Percentiles rank a stretch among this genome's conserved stretches.
Conservation (phyloP, 2,888 invertebrate genomes). For the Siphlonurus alternatus region DNA sequence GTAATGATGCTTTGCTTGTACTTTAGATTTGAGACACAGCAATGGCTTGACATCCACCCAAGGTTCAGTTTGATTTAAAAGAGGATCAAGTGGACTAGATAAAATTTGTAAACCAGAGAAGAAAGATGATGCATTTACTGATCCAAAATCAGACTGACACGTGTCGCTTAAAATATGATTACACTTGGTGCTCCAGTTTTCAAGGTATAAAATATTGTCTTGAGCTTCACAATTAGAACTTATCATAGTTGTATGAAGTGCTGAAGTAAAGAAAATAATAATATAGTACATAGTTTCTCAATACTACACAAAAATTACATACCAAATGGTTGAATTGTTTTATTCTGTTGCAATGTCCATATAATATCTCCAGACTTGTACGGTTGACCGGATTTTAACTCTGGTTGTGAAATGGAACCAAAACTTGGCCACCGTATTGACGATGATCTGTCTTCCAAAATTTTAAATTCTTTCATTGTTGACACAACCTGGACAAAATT, state of each 20-base stretch:
- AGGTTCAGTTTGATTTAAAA: neutral
- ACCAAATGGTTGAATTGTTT: constrained; percentile 20
- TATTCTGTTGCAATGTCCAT: constrained; percentile 19
- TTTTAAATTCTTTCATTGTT: constrained; percentile 16
- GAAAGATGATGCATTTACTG: constrained; percentile 7
- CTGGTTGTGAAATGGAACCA: constrained; percentile 10
- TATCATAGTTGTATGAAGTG: neutral
- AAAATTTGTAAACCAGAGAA: constrained; percentile 19
- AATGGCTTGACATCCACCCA: constrained; percentile 5
- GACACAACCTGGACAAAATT: constrained; percentile 17
- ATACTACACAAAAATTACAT: constrained; percentile 5
- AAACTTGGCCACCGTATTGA: constrained; percentile 18
- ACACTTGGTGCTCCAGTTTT: neutral
- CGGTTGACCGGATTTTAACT: constrained; percentile 17
- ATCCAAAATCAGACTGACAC: constrained; percentile 9
- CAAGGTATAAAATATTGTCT: constrained; percentile 2
- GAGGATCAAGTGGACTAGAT: neutral
- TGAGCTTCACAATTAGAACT: neutral
- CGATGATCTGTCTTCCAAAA: constrained; percentile 12
- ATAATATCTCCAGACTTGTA: constrained; percentile 20
- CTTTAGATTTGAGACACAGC: constrained; percentile 17
- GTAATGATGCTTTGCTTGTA: constrained; percentile 17
- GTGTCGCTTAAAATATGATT: neutral
- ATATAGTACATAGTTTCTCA: neutral
- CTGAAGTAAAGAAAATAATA: neutral